phyloP scores from a whole-genome alignment of 2,113 vertebrate genomes.

The Gallinago jamesoni region DNA sequence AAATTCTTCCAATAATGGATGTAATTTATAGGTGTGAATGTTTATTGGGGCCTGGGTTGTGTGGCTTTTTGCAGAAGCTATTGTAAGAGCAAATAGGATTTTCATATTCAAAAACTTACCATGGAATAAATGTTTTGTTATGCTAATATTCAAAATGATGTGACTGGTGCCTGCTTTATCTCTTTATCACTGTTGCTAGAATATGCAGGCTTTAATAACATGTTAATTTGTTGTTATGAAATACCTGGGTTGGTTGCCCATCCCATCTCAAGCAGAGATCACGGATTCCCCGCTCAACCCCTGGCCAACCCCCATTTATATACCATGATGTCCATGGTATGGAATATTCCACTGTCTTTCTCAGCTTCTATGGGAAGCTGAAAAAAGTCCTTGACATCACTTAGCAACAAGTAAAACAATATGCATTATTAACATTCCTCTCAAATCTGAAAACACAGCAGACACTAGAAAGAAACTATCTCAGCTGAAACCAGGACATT shows the following conservation, averaged over 20 bases:
- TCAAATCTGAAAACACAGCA: not conserved
- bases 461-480: not conserved
- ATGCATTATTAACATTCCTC: not conserved
- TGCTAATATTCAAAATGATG: not conserved
- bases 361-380: not conserved
- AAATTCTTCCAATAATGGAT: not conserved
- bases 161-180: accelerated
- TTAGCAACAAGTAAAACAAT: not conserved
- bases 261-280: not conserved
- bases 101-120: not conserved
- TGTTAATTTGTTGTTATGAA: not conserved
- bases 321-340: not conserved
- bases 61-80: not conserved
- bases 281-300: not conserved
- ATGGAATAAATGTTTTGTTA: not conserved
- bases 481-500: not conserved
- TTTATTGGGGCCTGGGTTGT: not conserved
- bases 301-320: not conserved
- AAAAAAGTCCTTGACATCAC: not conserved
- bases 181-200: not conserved
- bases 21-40: not conserved
- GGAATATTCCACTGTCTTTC: not conserved
- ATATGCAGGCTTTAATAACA: not conserved
- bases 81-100: not conserved
- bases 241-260: not conserved